These are phyloP conservation scores for Geotrupes spiniger DNA, from an alignment of 2,888 invertebrate genomes.

Conservation along the genomic window DNA sequence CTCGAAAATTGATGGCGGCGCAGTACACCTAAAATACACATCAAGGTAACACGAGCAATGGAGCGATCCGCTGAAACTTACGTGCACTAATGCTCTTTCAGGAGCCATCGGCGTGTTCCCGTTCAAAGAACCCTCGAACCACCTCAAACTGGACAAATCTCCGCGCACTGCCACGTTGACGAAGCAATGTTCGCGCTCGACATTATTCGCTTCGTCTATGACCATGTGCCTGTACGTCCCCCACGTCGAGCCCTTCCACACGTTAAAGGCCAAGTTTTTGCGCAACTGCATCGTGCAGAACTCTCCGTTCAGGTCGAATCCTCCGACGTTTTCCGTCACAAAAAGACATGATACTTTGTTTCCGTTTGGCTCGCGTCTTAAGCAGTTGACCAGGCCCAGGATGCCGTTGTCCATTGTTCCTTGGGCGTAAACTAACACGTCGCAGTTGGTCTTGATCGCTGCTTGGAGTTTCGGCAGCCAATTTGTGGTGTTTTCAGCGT, in stretches of 20 bases:
- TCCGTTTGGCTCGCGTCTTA: slow-evolving; percentile 62
- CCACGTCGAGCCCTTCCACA: slow-evolving; percentile 60
- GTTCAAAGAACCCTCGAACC: slow-evolving; percentile 64
- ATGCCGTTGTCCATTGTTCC: slow-evolving; percentile 70
- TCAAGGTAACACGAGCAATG: too few species aligned
- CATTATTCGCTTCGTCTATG: slow-evolving; percentile 28
- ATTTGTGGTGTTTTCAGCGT: neutral
- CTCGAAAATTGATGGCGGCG: slow-evolving; percentile 87
- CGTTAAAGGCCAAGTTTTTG: slow-evolving; percentile 75
- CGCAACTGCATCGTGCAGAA: slow-evolving; percentile 64
- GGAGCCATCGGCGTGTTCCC: neutral
- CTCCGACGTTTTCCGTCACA: slow-evolving; percentile 59
- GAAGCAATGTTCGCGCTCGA: slow-evolving; percentile 63
- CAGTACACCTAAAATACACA: slow-evolving; percentile 63
- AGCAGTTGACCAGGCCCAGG: slow-evolving; percentile 81
- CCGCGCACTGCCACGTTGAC: slow-evolving; percentile 75
- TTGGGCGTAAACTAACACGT: slow-evolving; percentile 55
- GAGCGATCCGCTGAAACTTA: neutral
- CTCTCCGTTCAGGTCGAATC: slow-evolving; percentile 61
- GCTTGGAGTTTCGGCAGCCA: slow-evolving; percentile 2
- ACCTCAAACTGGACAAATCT: slow-evolving; percentile 76
- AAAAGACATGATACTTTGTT: slow-evolving; percentile 59
- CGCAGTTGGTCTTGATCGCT: slow-evolving; percentile 2
- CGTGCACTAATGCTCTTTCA: slow-evolving; percentile 5
- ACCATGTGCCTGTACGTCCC: slow-evolving; percentile 44